Percentiles rank a stretch among this genome's conserved stretches.
phyloP scores from a whole-genome alignment of 2,888 invertebrate genomes.

The Ametastegia equiseti region DNA sequence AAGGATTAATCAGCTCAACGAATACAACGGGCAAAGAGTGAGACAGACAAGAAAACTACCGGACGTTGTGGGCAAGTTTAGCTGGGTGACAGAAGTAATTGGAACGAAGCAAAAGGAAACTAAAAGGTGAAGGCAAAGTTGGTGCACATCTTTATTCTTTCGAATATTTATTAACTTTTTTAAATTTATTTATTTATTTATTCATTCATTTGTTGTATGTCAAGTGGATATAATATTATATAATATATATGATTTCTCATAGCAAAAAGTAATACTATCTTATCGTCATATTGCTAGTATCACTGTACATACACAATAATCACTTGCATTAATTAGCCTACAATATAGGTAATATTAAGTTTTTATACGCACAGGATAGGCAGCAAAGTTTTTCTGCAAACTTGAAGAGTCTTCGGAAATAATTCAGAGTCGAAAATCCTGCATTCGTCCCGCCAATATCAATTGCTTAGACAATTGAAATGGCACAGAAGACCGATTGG shows the following conservation, averaged over 20 bases:
- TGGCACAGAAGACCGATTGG: too few relatives aligned
- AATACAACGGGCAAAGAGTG: neutral
- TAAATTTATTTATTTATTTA: neutral
- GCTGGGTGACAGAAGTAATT: neutral
- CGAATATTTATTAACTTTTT: neutral
- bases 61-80: neutral
- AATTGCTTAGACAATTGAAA: neutral
- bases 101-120: neutral
- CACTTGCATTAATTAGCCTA: slow-evolving; percentile 18
- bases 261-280: slow-evolving; percentile 60
- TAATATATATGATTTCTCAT: slow-evolving; percentile 47
- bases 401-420: neutral
- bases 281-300: slow-evolving; percentile 60
- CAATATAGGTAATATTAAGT: slow-evolving; percentile 25
- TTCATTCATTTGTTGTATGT: slow-evolving; percentile 14
- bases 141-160: neutral
- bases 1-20: slow-evolving; percentile 34
- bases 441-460: neutral
- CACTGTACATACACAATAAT: slow-evolving; percentile 50
- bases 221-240: slow-evolving; percentile 39
- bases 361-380: slow-evolving; percentile 11
- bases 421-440: neutral
- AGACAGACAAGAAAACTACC: neutral
- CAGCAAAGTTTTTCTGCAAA: neutral
- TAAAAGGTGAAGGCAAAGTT: neutral